Evolutionary conservation across 2,888 invertebrate genomes (phyloP).

Genomic region (Nomada ruficornis): DNA sequence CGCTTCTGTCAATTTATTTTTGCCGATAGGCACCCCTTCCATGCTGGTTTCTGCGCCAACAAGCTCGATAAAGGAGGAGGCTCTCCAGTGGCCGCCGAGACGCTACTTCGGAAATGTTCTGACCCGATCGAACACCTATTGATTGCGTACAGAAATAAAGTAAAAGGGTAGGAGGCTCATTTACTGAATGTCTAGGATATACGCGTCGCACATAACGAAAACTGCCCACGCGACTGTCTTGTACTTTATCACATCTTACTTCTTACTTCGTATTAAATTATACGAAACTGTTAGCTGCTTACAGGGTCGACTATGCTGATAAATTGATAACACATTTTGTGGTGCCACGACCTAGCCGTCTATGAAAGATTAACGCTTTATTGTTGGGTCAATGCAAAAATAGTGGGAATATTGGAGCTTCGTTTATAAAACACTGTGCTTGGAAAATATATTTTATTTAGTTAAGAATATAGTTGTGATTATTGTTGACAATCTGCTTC

Average conservation of each 20-base stretch:
- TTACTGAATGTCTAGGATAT: conserved; percentile 49
- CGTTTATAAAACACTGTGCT: too few relatives aligned
- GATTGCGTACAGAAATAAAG: conserved; percentile 73
- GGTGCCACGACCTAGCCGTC: too few relatives aligned
- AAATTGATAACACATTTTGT: too few relatives aligned
- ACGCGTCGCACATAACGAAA: background rate
- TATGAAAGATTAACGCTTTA: too few relatives aligned
- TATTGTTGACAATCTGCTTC: too few relatives aligned
- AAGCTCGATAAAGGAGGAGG: conserved; percentile 52
- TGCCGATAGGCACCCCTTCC: conserved; percentile 1
- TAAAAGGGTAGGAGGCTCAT: conserved; percentile 59
- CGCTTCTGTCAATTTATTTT: conserved; percentile 30
- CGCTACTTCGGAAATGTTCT: conserved; percentile 68
- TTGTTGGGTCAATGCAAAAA: too few relatives aligned
- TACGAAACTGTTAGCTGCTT: too few relatives aligned
- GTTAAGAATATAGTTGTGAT: too few relatives aligned
- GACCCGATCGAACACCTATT: conserved; percentile 68
- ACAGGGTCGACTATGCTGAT: too few relatives aligned
- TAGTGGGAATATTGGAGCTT: too few relatives aligned
- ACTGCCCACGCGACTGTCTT: background rate
- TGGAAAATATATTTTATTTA: too few relatives aligned
- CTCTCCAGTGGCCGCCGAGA: conserved; percentile 50
- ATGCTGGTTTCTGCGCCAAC: conserved; percentile 19
- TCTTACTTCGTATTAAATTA: too few relatives aligned
- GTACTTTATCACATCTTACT: conserved; percentile 19